These are phyloP conservation scores for Sebastes itinus DNA, from an alignment of 2,797 vertebrate genomes.

Conservation along the genomic window DNA sequence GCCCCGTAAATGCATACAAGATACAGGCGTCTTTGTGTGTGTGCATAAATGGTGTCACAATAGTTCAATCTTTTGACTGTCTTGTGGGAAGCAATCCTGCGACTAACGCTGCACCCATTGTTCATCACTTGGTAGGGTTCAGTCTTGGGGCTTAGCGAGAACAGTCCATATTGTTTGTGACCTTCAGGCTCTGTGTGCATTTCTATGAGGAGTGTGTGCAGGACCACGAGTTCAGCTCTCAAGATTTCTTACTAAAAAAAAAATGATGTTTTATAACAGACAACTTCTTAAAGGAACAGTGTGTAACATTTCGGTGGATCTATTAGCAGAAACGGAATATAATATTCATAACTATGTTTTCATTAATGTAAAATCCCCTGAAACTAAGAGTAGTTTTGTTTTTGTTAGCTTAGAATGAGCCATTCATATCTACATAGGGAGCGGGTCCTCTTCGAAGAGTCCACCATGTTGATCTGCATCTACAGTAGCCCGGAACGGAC, in stretches of 20 bases:
- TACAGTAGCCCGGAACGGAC: too few relatives aligned
- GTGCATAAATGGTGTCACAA: neutral
- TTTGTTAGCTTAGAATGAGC: too few relatives aligned
- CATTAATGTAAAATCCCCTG: too few relatives aligned
- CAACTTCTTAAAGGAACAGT: neutral
- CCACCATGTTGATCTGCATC: too few relatives aligned
- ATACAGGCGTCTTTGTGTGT: neutral
- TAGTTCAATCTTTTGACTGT: neutral
- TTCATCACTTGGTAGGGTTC: constrained; percentile 1
- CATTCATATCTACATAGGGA: too few relatives aligned
- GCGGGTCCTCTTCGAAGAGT: too few relatives aligned
- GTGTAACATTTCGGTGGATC: neutral
- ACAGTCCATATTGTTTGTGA: neutral
- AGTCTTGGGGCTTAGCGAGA: neutral
- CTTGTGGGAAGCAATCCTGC: neutral
- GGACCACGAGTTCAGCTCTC: neutral
- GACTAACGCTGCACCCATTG: neutral
- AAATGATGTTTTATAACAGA: neutral
- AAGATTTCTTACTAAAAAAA: neutral
- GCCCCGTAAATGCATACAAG: neutral
- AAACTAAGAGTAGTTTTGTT: too few relatives aligned
- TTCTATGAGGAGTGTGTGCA: neutral
- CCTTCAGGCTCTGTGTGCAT: neutral
- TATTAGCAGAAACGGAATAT: too few relatives aligned
- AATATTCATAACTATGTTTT: too few relatives aligned